Conservation (phyloP, 2,888 invertebrate species). For the Diogma glabrata region DNA sequence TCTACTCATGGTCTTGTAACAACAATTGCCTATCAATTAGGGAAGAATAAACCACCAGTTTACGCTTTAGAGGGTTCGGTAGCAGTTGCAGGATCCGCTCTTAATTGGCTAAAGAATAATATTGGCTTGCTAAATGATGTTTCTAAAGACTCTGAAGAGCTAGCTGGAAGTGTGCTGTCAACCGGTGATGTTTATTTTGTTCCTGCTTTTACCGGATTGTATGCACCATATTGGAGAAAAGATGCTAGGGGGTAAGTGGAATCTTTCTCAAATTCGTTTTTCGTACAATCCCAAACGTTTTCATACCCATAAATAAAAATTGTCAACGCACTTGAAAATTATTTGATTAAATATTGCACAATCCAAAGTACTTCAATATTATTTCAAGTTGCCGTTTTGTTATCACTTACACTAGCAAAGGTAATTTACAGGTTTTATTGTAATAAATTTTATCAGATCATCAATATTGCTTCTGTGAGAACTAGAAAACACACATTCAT, state of each 20-base stretch:
- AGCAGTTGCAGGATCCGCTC: constrained; percentile 84
- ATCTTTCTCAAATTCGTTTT: no score
- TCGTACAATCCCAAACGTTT: no score
- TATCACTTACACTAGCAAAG: no score
- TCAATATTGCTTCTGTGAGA: no score
- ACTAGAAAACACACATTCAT: no score
- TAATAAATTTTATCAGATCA: no score
- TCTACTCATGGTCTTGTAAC: constrained; percentile 83
- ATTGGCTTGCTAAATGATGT: constrained; percentile 64
- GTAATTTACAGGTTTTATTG: no score
- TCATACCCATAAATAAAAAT: no score
- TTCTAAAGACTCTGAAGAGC: constrained; percentile 54
- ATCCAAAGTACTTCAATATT: no score
- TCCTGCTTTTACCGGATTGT: constrained; percentile 92
- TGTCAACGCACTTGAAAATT: background rate
- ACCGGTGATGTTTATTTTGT: constrained; percentile 97
- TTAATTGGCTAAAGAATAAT: constrained; percentile 89
- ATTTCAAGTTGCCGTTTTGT: no score
- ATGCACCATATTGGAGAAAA: constrained; percentile 96
- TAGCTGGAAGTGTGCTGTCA: constrained; percentile 69
- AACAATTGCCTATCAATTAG: constrained; percentile 84
- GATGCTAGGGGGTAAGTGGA: constrained; percentile 77
- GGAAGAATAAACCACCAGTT: constrained; percentile 61
- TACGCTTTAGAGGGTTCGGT: constrained; percentile 96
- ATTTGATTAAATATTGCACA: background rate